phyloP scores from a whole-genome alignment of 1,140 invertebrate species.

The Panulirus ornatus region DNA sequence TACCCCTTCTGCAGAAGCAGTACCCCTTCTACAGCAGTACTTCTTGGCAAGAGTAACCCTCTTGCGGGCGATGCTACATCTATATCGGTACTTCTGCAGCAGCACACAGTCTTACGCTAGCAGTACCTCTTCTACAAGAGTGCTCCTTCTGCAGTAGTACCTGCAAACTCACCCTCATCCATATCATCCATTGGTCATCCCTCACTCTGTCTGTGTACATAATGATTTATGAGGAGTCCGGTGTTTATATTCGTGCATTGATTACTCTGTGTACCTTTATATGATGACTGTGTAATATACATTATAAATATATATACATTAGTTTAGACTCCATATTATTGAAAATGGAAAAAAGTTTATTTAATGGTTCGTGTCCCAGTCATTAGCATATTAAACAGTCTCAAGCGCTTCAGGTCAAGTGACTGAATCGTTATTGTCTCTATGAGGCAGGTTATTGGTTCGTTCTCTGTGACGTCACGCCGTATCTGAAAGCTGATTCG shows the following conservation, averaged over 20 bases:
- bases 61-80: too few species aligned
- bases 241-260: slow-evolving; percentile 30
- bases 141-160: background rate
- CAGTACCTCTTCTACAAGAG: background rate
- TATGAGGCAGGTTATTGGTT: slow-evolving; percentile 12
- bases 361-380: background rate
- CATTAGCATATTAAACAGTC: background rate
- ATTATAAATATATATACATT: slow-evolving; percentile 38
- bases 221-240: background rate
- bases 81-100: too few species aligned
- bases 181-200: background rate
- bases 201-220: background rate
- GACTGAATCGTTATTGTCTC: slow-evolving; percentile 28
- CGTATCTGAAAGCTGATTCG: slow-evolving; percentile 4
- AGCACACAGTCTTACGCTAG: too few species aligned
- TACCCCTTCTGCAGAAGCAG: background rate
- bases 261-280: slow-evolving; percentile 26
- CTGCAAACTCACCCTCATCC: background rate
- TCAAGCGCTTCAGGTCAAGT: background rate
- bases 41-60: too few species aligned
- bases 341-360: background rate
- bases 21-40: background rate
- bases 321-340: slow-evolving; percentile 19
- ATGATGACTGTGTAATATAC: slow-evolving; percentile 20
- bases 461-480: background rate